Percentiles rank a stretch among this genome's conserved stretches.
These are phyloP conservation scores for Nephrotoma appendiculata DNA, from an alignment of 2,888 invertebrate species.

Conservation along the genomic window DNA sequence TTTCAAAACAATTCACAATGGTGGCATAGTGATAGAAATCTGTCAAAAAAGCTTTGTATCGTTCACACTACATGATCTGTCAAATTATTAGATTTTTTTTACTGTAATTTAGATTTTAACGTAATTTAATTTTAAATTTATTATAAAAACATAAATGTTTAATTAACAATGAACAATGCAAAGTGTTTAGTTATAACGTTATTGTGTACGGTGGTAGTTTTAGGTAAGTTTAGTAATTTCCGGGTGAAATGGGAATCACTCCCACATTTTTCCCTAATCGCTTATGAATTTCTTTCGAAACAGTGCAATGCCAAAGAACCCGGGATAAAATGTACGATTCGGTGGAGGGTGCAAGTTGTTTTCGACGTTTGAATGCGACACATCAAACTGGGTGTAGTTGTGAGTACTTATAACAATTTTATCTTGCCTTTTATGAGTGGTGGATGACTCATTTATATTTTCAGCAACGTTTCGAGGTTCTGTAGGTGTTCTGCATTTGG, in stretches of 20 bases:
- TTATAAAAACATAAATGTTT: neutral
- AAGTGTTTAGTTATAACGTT: neutral
- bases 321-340: conserved; percentile 67
- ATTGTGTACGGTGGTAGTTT: neutral
- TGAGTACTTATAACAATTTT: conserved; percentile 36
- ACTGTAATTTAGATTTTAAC: neutral
- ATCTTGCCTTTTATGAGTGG: neutral
- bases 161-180: neutral
- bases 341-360: conserved; percentile 66
- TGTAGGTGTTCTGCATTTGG: conserved; percentile 68
- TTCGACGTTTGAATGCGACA: conserved; percentile 82
- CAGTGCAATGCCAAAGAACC: conserved; percentile 44
- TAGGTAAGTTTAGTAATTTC: neutral
- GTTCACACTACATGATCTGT: neutral
- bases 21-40: neutral
- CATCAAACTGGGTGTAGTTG: conserved; percentile 92
- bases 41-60: neutral
- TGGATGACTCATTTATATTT: neutral
- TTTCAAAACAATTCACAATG: neutral
- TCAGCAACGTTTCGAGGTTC: conserved; percentile 48
- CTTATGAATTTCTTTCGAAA: neutral
- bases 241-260: neutral
- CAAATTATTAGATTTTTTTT: neutral
- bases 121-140: neutral
- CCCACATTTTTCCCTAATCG: neutral